Evolutionary conservation across 2,113 vertebrate species (phyloP).

Genomic region (Pedionomus torquatus): DNA sequence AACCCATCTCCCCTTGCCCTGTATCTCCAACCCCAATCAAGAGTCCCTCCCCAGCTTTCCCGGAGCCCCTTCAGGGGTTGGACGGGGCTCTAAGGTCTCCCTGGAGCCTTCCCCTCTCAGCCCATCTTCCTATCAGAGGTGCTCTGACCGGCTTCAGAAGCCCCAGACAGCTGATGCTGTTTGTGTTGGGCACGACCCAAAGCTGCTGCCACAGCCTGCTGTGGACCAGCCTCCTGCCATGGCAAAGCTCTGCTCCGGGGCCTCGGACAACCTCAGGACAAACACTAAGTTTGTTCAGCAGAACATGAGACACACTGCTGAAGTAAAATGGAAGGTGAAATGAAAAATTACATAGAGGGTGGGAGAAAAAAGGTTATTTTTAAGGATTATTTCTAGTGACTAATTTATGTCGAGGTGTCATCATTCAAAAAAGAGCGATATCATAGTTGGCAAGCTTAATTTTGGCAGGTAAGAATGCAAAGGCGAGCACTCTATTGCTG

Average conservation of each 20-base stretch:
- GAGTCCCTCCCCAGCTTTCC: neutral
- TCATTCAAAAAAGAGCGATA: neutral
- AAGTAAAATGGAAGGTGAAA: neutral
- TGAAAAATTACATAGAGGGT: neutral
- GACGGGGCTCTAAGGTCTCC: neutral
- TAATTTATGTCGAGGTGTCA: neutral
- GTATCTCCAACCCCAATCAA: no score
- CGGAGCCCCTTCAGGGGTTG: neutral
- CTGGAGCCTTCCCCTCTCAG: neutral
- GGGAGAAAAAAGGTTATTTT: neutral
- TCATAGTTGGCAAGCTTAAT: neutral
- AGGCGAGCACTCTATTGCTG: neutral
- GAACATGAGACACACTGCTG: neutral
- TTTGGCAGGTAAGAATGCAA: slow-evolving; percentile 20
- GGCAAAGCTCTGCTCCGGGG: neutral
- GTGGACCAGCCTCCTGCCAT: fast-evolving
- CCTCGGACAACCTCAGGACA: neutral
- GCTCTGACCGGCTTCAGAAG: neutral
- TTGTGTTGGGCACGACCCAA: neutral
- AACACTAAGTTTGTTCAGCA: neutral
- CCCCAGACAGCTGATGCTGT: fast-evolving
- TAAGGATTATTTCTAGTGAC: neutral
- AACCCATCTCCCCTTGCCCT: neutral
- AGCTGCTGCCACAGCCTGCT: neutral
- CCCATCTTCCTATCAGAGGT: neutral